phyloP scores from a whole-genome alignment of 2,113 vertebrate genomes.

The Stomatorhinus ivindoensis region DNA sequence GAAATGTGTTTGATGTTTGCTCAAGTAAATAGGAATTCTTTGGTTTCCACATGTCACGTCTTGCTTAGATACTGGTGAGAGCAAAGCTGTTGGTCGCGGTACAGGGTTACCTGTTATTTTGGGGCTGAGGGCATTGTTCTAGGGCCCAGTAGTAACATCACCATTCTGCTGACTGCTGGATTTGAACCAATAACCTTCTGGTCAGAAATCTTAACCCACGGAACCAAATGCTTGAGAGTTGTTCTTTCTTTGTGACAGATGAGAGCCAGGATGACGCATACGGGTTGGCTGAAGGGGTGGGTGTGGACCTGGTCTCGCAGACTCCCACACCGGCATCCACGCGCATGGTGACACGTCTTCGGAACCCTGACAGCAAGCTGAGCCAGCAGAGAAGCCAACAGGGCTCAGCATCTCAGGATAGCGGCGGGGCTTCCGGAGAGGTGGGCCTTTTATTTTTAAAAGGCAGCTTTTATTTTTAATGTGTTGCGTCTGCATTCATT shows the following conservation, averaged over 20 bases:
- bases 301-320: constrained; percentile 18
- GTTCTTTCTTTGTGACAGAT: constrained; percentile 38
- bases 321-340: constrained; percentile 36
- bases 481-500: background rate
- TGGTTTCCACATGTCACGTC: background rate
- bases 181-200: background rate
- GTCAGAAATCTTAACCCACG: background rate
- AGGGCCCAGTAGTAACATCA: background rate
- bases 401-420: constrained; percentile 71
- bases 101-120: background rate
- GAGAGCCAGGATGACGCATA: constrained; percentile 65
- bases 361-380: constrained; percentile 82
- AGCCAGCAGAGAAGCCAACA: constrained; percentile 77
- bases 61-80: background rate
- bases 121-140: background rate
- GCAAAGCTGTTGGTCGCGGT: background rate
- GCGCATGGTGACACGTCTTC: constrained; percentile 74
- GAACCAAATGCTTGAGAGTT: background rate
- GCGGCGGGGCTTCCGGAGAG: constrained; percentile 72
- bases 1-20: background rate
- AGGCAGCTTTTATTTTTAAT: background rate
- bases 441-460: constrained; percentile 55
- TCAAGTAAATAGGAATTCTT: background rate
- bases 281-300: constrained; percentile 48
- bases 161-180: background rate